Evolutionary conservation across 1,140 invertebrate genomes (phyloP), one percentile per base, ranked within the genome.

Genomic region (Bombus cullumanus): DNA sequence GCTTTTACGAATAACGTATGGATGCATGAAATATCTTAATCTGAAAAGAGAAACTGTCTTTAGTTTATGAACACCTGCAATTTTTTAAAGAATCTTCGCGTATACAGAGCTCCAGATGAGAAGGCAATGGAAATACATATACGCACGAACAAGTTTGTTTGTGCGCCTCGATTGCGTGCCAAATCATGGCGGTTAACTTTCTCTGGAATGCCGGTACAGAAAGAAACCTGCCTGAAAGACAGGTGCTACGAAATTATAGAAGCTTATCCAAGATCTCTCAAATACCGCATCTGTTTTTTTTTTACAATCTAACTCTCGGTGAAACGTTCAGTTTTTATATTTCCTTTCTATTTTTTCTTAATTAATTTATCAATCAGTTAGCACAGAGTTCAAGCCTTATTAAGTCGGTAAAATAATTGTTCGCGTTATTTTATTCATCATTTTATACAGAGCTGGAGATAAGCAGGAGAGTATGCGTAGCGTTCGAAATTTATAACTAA

Each of bases 151-250:
- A 34, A 59, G 47, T 59, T n/a, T 47, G 64, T 66, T n/a, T 64
- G 34, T 53, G 57, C 34, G 72, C 6, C 53, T 77, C 37, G 79
- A 22, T 71, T 84, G 74, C 77, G 81, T 77, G 87, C 53, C 66
- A 66, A 43, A 81, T 82, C 69, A 85, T 86, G 76, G 72, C 75
- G n/a, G 78, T 71, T 86, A 88, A 92, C 91, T 92, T 92, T 93
- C 89, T 91, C 90, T 84, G 90, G 88, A 92, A 92, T 92, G 85
- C 80, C 41, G 53, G 66, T 66, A 41, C 71, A n/a, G 69, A 77
- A 83, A 85, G 86, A 88, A 85, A 88, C 34, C 71, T 34, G 83
- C 25, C 53, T 74, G 79, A 78, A 57, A 57, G 74, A 81, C 85
- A 87, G 76, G 59, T 84, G 83, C 57, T 39, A 80, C 66, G 68